Evolutionary conservation across 2,113 vertebrate species (phyloP).

Genomic region (Phyllopteryx taeniolatus): DNA sequence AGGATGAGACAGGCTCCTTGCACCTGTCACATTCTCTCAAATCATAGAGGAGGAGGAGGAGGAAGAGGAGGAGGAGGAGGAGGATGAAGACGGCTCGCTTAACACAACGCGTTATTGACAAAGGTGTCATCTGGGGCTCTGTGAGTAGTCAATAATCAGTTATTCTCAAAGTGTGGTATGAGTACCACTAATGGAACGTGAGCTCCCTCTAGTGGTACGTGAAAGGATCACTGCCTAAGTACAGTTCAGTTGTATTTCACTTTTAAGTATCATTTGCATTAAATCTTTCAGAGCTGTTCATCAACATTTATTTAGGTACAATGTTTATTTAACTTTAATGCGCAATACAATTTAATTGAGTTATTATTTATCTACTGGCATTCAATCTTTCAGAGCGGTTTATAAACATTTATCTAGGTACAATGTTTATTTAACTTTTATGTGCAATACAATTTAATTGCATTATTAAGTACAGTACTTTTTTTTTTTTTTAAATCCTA

Average conservation of each 20-base stretch:
- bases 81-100: conserved; percentile 8
- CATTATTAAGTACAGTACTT: no score
- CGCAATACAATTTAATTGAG: no score
- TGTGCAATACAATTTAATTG: no score
- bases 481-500: no score
- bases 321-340: no score
- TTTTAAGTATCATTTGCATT: neutral
- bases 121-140: neutral
- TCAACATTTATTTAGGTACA: no score
- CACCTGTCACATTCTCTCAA: conserved; percentile 59
- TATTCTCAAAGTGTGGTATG: neutral
- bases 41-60: conserved; percentile 27
- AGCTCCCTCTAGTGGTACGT: neutral
- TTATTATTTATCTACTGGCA: no score
- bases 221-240: neutral
- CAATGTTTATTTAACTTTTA: no score
- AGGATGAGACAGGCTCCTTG: conserved; percentile 52
- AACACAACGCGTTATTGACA: conserved; percentile 5
- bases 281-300: no score
- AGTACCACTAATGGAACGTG: neutral
- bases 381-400: no score
- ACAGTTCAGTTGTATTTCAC: neutral
- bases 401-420: no score
- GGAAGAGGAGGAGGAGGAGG: conserved; percentile 2
- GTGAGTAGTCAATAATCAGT: neutral